Evolutionary conservation across 2,797 vertebrate species (phyloP).

Genomic region (Petrocephalus sullivani): DNA sequence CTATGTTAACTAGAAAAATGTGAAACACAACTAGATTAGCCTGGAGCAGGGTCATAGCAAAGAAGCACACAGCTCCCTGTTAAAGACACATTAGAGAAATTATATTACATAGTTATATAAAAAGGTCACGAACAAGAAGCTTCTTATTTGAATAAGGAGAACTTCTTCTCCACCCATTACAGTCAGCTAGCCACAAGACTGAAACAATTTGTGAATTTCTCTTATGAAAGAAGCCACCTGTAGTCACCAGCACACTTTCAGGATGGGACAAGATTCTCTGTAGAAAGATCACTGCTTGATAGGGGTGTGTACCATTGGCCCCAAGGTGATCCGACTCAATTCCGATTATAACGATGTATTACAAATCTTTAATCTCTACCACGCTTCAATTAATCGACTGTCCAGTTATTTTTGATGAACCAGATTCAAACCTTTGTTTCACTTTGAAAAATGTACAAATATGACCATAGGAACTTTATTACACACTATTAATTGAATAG

Average conservation of each 20-base stretch:
- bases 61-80: neutral
- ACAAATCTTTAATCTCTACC: neutral
- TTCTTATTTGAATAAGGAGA: neutral
- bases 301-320: neutral
- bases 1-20: neutral
- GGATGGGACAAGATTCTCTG: neutral
- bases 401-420: neutral
- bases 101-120: neutral
- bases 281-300: neutral
- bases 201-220: neutral
- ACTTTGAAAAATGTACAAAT: neutral
- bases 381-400: neutral
- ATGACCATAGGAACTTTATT: neutral
- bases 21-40: neutral
- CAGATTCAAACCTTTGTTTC: neutral
- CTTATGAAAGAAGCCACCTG: neutral
- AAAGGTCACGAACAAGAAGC: neutral
- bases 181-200: neutral
- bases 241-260: neutral
- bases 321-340: neutral
- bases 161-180: neutral
- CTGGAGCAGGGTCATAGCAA: neutral
- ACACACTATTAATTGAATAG: neutral
- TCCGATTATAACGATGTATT: neutral
- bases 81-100: neutral